Base-by-base conservation (phyloP, 2,888 invertebrate genomes). In the Andrena hattorfiana region DNA sequence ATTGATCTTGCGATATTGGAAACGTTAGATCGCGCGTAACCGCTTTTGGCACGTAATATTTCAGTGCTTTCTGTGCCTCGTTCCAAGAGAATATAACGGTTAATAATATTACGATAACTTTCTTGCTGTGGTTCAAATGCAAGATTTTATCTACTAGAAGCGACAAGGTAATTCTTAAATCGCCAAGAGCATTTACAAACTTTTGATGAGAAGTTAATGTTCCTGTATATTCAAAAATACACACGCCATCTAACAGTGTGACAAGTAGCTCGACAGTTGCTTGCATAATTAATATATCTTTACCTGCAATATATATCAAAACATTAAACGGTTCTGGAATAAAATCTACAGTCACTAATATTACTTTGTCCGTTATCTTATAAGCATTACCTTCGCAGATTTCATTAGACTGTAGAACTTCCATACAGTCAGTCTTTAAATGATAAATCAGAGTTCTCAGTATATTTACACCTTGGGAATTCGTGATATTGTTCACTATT, bases 371-470 rank as follows among this genome's bases (percentile, higher is more conserved):
- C 0, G 54, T 20, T 48, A 42, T 51, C 30, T 71, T 16, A 66
- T 59, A 59, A 62, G 56, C 20, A n/a, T 60, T 7, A 64, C 62
- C 42, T 77, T 85, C 76, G 87, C 89, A 60, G 2, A 69, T 72
- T 7, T 60, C 63, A 69, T 81, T 60, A 28, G 23, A 67, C n/a
- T 84, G 60, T 42, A 87, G 63, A 5, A 81, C 30, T 77, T 88
- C 79, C 20, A 87, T 32, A 62, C 91, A 91, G 76, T 90, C 84
- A 42, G 86, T 81, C 35, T 90, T 90, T 23, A 93, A 86, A 87
- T 93, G 88, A 85, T 86, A 89, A 51, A 86, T 89, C 7, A 93
- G 67, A 20, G 92, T 91, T 76, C 83, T 89, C 48, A 94, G 81
- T 26, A 93, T 90, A 32, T 77, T 78, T 7, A 89, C 81, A 30